Percentiles rank a stretch among this genome's conserved stretches.
These are phyloP conservation scores for Procambarus clarkii DNA, from an alignment of 1,140 invertebrate species.

Conservation along the genomic window DNA sequence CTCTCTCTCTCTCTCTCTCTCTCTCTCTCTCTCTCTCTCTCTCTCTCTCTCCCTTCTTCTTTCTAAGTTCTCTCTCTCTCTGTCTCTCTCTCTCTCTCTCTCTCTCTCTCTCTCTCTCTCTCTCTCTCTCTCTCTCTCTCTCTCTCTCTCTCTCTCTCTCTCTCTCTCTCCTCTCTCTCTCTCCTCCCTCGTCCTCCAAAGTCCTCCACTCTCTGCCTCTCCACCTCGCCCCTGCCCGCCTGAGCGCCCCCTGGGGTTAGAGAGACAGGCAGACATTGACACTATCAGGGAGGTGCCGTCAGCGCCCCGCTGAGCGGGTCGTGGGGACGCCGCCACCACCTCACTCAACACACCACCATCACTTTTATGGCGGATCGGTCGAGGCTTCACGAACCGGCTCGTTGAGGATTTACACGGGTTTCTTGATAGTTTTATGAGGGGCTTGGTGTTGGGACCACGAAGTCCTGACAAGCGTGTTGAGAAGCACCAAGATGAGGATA, in stretches of 20 bases:
- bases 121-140: background rate
- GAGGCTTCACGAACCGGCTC: background rate
- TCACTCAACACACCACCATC: background rate
- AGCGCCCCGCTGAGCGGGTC: background rate
- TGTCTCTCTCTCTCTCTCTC: no score
- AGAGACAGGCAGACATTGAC: background rate
- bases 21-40: background rate
- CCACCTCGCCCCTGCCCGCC: background rate
- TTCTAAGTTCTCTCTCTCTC: background rate
- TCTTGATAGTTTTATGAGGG: background rate
- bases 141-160: background rate
- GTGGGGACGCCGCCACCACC: background rate
- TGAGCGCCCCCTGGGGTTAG: background rate
- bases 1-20: background rate
- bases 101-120: background rate
- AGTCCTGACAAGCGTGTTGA: no score
- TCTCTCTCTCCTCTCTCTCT: background rate
- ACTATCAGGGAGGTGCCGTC: slow-evolving; percentile 3
- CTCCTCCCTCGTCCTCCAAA: background rate
- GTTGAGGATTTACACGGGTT: background rate
- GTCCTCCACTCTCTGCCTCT: background rate
- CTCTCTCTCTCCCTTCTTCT: background rate
- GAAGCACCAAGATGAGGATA: no score
- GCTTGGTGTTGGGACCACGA: no score
- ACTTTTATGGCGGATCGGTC: background rate